These are phyloP conservation scores for Drepana falcataria DNA, from an alignment of 2,888 invertebrate genomes.

Conservation along the genomic window DNA sequence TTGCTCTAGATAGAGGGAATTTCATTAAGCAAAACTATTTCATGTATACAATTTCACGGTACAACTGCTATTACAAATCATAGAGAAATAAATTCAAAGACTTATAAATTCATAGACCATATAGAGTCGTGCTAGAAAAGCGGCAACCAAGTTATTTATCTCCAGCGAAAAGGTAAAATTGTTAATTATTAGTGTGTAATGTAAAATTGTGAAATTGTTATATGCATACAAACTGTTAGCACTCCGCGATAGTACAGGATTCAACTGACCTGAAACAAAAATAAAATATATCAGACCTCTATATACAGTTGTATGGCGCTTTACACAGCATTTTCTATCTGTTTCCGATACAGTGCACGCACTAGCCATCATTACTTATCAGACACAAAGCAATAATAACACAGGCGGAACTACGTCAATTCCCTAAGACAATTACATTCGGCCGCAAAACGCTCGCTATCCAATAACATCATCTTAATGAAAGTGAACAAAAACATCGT, in stretches of 20 bases:
- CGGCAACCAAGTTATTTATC: too few species aligned
- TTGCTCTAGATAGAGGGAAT: constrained; percentile 21
- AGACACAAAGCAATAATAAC: constrained; percentile 1
- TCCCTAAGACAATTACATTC: constrained; percentile 18
- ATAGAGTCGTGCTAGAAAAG: too few species aligned
- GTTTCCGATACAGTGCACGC: neutral
- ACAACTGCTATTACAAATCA: too few species aligned
- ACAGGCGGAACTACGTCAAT: constrained; percentile 19
- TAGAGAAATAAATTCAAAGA: too few species aligned
- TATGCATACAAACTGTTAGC: neutral
- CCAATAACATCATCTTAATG: constrained; percentile 48
- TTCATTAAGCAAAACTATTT: constrained; percentile 22
- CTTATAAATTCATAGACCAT: too few species aligned
- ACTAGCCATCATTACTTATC: neutral
- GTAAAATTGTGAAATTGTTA: too few species aligned
- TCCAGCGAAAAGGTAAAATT: too few species aligned
- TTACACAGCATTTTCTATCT: too few species aligned
- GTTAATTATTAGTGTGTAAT: too few species aligned
- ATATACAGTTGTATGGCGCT: too few species aligned
- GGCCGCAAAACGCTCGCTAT: constrained; percentile 18
- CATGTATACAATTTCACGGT: constrained; percentile 19
- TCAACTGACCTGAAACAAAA: neutral
- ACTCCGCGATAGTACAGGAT: neutral
- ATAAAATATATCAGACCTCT: neutral
- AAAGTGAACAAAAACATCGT: constrained; percentile 46